A percentile compares a stretch with the other conserved stretches of the same genome.
These are phyloP conservation scores for Montipora cactus DNA, from an alignment of 64 coral and sea anemone genomes.

Conservation along the genomic window DNA sequence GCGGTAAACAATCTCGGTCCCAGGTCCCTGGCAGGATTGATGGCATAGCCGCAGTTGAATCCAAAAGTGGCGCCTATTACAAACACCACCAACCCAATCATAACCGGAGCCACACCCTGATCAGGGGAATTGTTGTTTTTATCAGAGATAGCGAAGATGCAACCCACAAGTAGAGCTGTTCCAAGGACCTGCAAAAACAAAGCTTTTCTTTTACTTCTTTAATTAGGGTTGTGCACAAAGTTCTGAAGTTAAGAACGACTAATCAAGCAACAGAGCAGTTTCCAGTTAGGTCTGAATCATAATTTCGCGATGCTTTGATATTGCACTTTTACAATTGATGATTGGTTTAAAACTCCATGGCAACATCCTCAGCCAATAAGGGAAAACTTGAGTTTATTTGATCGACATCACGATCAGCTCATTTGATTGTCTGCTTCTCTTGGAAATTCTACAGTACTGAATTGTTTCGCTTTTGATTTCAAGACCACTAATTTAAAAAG, in stretches of 20 bases:
- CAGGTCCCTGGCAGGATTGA: constrained; percentile 76
- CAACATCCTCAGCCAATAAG: too few species aligned
- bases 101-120: constrained; percentile 29
- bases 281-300: too few species aligned
- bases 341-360: too few species aligned
- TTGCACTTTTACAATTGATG: too few species aligned
- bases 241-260: not conserved
- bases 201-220: not conserved
- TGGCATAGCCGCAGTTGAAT: constrained; percentile 70
- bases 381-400: too few species aligned
- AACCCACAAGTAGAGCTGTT: constrained; percentile 54
- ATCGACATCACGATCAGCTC: too few species aligned
- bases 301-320: too few species aligned
- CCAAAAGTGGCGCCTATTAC: constrained; percentile 74
- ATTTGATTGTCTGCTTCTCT: too few species aligned
- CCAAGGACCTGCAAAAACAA: constrained; percentile 21
- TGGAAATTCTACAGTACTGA: too few species aligned
- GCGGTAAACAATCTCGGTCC: constrained; percentile 67
- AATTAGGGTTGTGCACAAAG: not conserved
- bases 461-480: too few species aligned
- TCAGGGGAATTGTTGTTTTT: constrained; percentile 73
- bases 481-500: too few species aligned
- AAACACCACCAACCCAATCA: constrained; percentile 72
- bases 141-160: constrained; percentile 68
- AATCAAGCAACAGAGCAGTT: not conserved